phyloP scores from a whole-genome alignment of 2,888 invertebrate genomes.

The Zele albiditarsus region DNA sequence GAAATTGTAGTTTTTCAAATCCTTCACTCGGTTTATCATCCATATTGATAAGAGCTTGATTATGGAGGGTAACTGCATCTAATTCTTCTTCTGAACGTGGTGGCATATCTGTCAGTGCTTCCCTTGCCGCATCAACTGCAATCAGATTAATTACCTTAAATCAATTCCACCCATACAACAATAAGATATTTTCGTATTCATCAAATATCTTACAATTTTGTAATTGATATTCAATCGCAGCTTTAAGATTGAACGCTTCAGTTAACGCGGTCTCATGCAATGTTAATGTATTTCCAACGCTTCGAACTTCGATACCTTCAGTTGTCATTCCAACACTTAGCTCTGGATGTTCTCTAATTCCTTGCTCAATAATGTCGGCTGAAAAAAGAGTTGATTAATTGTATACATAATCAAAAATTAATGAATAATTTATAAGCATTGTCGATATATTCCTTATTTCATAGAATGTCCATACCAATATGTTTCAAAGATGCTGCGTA shows the following conservation, averaged over 20 bases:
- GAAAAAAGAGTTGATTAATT: slow-evolving; percentile 53
- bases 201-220: slow-evolving; percentile 79
- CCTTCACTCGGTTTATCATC: slow-evolving; percentile 92
- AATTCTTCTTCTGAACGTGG: slow-evolving; percentile 97
- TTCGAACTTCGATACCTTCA: slow-evolving; percentile 92
- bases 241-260: slow-evolving; percentile 98
- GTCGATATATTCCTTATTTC: not conserved
- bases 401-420: slow-evolving; percentile 31
- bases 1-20: slow-evolving; percentile 94
- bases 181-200: not conserved
- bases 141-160: slow-evolving; percentile 32
- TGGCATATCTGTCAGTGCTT: slow-evolving; percentile 91
- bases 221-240: slow-evolving; percentile 96
- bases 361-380: slow-evolving; percentile 95
- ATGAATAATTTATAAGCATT: slow-evolving; percentile 11
- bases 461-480: slow-evolving; percentile 78
- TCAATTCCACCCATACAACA: not conserved
- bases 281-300: slow-evolving; percentile 95
- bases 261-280: slow-evolving; percentile 97
- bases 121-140: slow-evolving; percentile 86
- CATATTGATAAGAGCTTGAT: slow-evolving; percentile 94
- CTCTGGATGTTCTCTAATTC: slow-evolving; percentile 97
- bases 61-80: slow-evolving; percentile 97
- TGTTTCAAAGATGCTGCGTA: slow-evolving; percentile 94
- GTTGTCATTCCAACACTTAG: slow-evolving; percentile 97